Evolutionary conservation across 2,888 invertebrate species (phyloP), one percentile per base, ranked within the genome.

Genomic region (Aplocera efformata): DNA sequence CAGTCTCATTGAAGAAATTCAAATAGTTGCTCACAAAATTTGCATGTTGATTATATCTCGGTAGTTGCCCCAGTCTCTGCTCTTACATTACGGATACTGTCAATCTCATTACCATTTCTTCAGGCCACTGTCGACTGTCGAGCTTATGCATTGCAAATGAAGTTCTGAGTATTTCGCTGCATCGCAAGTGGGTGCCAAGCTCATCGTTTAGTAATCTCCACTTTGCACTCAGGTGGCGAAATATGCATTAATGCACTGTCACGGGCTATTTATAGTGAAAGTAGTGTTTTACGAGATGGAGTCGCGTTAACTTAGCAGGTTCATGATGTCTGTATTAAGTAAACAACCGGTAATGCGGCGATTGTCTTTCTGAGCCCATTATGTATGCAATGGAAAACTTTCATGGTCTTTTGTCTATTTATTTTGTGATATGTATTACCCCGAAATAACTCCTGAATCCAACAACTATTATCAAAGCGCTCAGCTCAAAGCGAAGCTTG

Each of bases 71-170:
- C 17, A 20, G 10, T 25, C 6, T 7, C 28, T 7, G 20, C 3
- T 30, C 22, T 17, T 17, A 3, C 13, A 17, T 30, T 28, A 38
- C 30, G 31, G 31, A 34, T 35, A n/a, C n/a, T n/a, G 35, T 40
- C 29, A 10, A 17, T 8, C 2, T 17, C n/a, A 33, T 44, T 39
- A 35, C 24, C 40, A 45, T 40, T 36, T 40, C 21, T 40, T 25
- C 29, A 23, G 17, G 32, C 31, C 24, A 11, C 26, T 10, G 36
- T 32, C 23, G 10, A 17, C 9, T 17, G 13, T 17, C 13, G 21
- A 26, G 40, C 32, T 36, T 29, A 32, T 36, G 44, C 44, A 45
- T 40, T 45, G 36, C 44, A 45, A 40, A 40, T 45, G 44, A 45
- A 32, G 36, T 45, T 36, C 40, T 17, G 13, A 9, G 28, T 39